Conservation (phyloP, 23 tunicate genomes). For the Styela clava region DNA sequence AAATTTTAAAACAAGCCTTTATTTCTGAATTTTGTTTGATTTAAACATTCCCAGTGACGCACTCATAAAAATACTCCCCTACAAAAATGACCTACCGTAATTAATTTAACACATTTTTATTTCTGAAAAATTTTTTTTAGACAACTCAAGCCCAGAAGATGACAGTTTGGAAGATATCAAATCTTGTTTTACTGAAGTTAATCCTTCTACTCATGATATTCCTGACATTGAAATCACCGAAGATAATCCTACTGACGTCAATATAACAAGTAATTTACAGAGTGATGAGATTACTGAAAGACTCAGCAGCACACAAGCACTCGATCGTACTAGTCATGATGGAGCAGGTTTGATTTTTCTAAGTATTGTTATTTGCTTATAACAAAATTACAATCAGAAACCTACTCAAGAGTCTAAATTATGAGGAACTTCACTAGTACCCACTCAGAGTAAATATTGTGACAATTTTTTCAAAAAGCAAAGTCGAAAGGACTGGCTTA, state of each 20-base stretch:
- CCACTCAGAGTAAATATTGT: too few relatives aligned
- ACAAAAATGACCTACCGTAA: too few relatives aligned
- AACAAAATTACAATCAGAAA: too few relatives aligned
- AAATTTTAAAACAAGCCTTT: too few relatives aligned
- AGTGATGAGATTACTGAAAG: background rate
- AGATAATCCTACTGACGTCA: background rate
- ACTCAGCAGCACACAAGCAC: conserved; percentile 5
- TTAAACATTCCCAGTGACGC: too few relatives aligned
- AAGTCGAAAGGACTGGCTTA: too few relatives aligned
- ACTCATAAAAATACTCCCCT: too few relatives aligned
- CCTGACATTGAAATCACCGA: background rate
- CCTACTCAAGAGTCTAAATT: too few relatives aligned
- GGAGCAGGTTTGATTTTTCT: background rate
- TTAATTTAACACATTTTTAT: too few relatives aligned
- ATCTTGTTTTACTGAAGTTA: background rate
- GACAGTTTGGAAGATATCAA: background rate
- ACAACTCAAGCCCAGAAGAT: background rate
- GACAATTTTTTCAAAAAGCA: too few relatives aligned
- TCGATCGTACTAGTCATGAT: background rate
- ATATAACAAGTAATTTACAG: background rate
- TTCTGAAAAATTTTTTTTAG: background rate
- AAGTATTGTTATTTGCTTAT: background rate
- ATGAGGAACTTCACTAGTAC: too few relatives aligned
- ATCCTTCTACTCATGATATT: background rate
- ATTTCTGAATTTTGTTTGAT: too few relatives aligned